Base-by-base conservation (phyloP, 2,113 vertebrate genomes). In the Cyphomyrus plagiostoma region DNA sequence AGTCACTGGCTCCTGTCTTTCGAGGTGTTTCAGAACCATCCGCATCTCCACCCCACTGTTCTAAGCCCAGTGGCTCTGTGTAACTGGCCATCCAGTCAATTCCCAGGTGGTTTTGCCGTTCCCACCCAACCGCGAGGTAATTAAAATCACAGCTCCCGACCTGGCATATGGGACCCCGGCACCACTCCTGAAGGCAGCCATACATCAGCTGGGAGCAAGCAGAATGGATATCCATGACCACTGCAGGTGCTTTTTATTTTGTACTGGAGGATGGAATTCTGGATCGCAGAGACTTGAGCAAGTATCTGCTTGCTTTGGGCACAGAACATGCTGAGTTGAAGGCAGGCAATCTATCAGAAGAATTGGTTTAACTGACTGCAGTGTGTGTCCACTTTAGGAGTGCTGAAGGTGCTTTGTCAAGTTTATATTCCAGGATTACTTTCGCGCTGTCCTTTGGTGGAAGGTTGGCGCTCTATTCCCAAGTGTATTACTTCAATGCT, bases 61-160 rank as follows among this genome's bases (percentile, higher is more conserved):
- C 74, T 21, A 42, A 39, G 74, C 74, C 35, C 74, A 80, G 13
- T 35, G 74, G 35, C 74, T 80, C 74, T 19, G 35, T 42, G 74
- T 42, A 80, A 39, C 35, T 13, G 13, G 13, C 35, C 74, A 80
- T 80, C 74, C 35, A 80, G 74, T 39, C 30, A 42, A 39, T 35
- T 35, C 74, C 74, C 35, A 8, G 30, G 74, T 80, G 74, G 35
- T 80, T 39, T 42, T 11, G 45, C 45, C 0, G 19, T 48, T 46
- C 45, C 82, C 23, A 84, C 45, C 82, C 82, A 84, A 84, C 82
- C 35, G 82, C 45, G 45, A 84, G 82, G 82, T 84, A 84, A 46
- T 84, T 84, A 84, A 39, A 46, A 84, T 84, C 82, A 46, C 82
- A 84, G 39, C 8, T 84, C 82, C 82, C 10, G 82, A 84, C 82